phyloP scores from a whole-genome alignment of 2,113 vertebrate genomes.

The Clupea harengus region DNA sequence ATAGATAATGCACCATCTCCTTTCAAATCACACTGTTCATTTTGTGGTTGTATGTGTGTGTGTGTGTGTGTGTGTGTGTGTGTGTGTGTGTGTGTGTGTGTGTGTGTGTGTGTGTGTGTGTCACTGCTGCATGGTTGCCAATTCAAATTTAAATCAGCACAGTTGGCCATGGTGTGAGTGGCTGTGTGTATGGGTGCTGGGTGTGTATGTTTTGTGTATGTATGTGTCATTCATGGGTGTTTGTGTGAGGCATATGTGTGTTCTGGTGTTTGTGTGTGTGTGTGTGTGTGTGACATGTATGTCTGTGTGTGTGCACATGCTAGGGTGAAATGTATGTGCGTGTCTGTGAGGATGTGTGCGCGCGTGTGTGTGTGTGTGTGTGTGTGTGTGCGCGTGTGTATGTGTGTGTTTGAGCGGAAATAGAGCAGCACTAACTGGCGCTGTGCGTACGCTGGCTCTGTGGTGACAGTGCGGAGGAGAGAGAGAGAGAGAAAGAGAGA shows the following conservation, averaged over 20 bases:
- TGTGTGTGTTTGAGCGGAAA: slow-evolving; percentile 33
- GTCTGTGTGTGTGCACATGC: background rate
- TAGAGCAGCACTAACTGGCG: slow-evolving; percentile 49
- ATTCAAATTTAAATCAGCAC: background rate
- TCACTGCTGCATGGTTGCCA: background rate
- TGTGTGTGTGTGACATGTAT: background rate
- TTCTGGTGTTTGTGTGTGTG: background rate
- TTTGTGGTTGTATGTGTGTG: background rate
- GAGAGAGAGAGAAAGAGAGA: no score
- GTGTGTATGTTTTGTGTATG: background rate
- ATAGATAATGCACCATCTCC: background rate
- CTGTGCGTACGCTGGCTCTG: slow-evolving; percentile 19
- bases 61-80: no score
- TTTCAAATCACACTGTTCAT: background rate
- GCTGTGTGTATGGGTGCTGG: background rate
- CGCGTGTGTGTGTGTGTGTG: slow-evolving; percentile 5
- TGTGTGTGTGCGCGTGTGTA: background rate
- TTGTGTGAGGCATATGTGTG: background rate
- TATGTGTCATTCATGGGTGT: background rate
- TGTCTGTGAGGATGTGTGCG: background rate
- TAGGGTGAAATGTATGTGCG: background rate
- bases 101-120: background rate
- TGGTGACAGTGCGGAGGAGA: background rate
- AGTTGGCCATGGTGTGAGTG: background rate
- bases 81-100: slow-evolving; percentile 25